phyloP scores from a whole-genome alignment of 2,113 vertebrate genomes.

The Pomatorhinus ruficollis region DNA sequence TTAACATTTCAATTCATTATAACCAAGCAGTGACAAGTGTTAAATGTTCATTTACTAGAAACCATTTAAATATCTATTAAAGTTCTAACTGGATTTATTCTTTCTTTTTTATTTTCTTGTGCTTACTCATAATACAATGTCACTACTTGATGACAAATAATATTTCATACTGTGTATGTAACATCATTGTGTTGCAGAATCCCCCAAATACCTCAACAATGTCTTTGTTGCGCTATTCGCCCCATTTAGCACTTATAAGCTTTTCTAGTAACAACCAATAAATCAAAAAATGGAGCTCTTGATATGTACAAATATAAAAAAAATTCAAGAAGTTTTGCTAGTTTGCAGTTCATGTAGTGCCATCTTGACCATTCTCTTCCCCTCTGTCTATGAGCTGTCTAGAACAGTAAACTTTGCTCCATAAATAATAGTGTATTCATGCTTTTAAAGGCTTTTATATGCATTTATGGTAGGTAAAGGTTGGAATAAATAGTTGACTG shows the following conservation, averaged over 20 bases:
- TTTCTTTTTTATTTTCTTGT: conserved; percentile 48
- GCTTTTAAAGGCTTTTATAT: conserved; percentile 62
- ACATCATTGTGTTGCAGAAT: conserved; percentile 58
- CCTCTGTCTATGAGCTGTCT: conserved; percentile 27
- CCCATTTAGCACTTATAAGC: conserved; percentile 29
- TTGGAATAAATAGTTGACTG: conserved; percentile 36
- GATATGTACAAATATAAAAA: conserved; percentile 26
- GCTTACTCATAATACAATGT: conserved; percentile 48
- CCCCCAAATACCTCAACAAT: conserved; percentile 52
- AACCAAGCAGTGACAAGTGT: conserved; percentile 13
- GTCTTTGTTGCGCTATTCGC: conserved; percentile 53
- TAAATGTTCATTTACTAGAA: conserved; percentile 27
- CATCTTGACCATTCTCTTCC: conserved; percentile 18
- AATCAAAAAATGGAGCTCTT: conserved; percentile 24
- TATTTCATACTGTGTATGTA: conserved; percentile 56
- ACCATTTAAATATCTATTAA: conserved; percentile 31
- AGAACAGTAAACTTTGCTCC: conserved; percentile 55
- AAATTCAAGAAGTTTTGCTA: conserved; percentile 26
- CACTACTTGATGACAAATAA: conserved; percentile 65
- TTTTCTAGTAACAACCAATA: conserved; percentile 49
- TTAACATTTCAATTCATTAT: conserved; percentile 40
- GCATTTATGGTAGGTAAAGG: conserved; percentile 42
- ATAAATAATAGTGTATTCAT: conserved; percentile 48
- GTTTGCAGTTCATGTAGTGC: conserved; percentile 36
- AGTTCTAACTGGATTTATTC: conserved; percentile 49